phyloP scores from a whole-genome alignment of 2,888 invertebrate genomes.

The Latrodectus hesperus region DNA sequence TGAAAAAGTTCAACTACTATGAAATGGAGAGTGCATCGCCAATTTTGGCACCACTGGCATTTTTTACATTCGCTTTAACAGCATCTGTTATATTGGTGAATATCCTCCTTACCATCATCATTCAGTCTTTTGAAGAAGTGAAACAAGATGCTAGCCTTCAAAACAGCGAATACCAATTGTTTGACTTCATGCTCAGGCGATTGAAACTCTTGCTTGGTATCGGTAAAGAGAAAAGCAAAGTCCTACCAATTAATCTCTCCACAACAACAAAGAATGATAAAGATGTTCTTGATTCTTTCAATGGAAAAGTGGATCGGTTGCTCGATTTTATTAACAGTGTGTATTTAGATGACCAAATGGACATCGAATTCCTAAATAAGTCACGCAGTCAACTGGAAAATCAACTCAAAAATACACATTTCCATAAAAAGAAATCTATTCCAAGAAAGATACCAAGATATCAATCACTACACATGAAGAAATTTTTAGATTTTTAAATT shows the following conservation, averaged over 20 bases:
- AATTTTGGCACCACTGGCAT: conserved; percentile 73
- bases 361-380: conserved; percentile 56
- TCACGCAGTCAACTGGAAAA: conserved; percentile 3
- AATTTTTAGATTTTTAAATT: conserved; percentile 54
- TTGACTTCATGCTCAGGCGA: conserved; percentile 74
- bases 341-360: conserved; percentile 72
- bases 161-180: conserved; percentile 74
- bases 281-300: conserved; percentile 71
- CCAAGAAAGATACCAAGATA: conserved; percentile 53
- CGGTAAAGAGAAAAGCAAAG: conserved; percentile 2
- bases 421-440: conserved; percentile 39
- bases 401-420: not conserved
- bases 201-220: conserved; percentile 72
- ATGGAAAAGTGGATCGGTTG: conserved; percentile 74
- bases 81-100: conserved; percentile 73
- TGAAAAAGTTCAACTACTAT: conserved; percentile 75
- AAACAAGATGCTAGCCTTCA: conserved; percentile 73
- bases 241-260: conserved; percentile 5
- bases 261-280: conserved; percentile 6
- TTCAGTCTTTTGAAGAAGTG: conserved; percentile 73
- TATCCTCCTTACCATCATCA: conserved; percentile 74
- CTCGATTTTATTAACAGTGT: conserved; percentile 74
- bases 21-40: conserved; percentile 72
- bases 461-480: conserved; percentile 32
- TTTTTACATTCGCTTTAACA: conserved; percentile 73